Evolutionary conservation across 2,888 invertebrate species (phyloP).

Genomic region (Diloba caeruleocephala): DNA sequence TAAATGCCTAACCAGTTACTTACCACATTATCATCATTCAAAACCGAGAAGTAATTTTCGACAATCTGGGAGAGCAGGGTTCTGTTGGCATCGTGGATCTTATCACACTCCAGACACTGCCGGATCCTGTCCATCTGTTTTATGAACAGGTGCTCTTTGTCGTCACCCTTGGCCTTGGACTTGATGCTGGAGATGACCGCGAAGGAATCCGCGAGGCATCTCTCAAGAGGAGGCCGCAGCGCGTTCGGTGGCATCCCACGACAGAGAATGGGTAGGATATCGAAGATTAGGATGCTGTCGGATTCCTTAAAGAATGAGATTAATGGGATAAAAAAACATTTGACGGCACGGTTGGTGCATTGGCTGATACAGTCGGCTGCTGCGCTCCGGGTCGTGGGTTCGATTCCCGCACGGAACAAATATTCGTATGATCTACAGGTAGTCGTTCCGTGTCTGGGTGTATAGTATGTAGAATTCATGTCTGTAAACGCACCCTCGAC

Average conservation of each 20-base stretch:
- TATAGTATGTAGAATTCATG: too few species aligned
- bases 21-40: slow-evolving; percentile 82
- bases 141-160: slow-evolving; percentile 63
- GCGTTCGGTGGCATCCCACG: slow-evolving; percentile 89
- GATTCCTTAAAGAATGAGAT: slow-evolving; percentile 74
- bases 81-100: slow-evolving; percentile 90
- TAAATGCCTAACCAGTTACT: too few species aligned
- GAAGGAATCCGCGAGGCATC: slow-evolving; percentile 78
- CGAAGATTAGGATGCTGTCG: slow-evolving; percentile 82
- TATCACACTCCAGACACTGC: slow-evolving; percentile 81
- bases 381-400: too few species aligned
- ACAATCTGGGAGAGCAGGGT: slow-evolving; percentile 83
- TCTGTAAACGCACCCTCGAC: too few species aligned
- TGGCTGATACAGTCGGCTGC: too few species aligned
- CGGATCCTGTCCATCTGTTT: slow-evolving; percentile 71
- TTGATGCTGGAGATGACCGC: slow-evolving; percentile 55
- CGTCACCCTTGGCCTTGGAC: slow-evolving; percentile 28
- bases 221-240: slow-evolving; percentile 87
- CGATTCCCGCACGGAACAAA: too few species aligned
- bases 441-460: too few species aligned
- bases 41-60: slow-evolving; percentile 80
- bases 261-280: slow-evolving; percentile 87
- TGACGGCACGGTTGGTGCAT: too few species aligned
- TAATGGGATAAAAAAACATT: too few species aligned
- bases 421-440: too few species aligned